These are phyloP conservation scores for Myotis pilosus DNA, from an alignment of 2,797 vertebrate species.

Conservation along the genomic window DNA sequence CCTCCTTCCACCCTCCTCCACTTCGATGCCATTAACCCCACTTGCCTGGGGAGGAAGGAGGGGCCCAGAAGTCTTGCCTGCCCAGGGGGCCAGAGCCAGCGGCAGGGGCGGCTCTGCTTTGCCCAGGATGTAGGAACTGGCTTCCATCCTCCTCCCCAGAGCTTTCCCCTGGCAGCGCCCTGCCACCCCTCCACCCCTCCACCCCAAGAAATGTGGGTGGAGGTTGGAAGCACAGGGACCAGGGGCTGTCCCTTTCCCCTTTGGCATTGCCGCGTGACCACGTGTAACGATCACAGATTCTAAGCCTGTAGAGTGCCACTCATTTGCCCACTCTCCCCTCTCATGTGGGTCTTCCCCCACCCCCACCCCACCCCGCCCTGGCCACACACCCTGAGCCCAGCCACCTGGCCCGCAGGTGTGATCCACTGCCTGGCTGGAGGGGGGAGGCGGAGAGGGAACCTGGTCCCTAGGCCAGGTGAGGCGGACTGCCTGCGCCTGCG, in stretches of 20 bases:
- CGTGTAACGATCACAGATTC: accelerated
- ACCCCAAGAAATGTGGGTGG: accelerated
- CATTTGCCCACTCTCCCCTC: accelerated
- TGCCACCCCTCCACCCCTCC: too few species aligned
- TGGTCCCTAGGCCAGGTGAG: not conserved
- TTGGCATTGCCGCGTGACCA: not conserved
- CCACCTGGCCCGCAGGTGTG: not conserved
- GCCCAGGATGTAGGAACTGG: not conserved
- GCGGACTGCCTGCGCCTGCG: not conserved
- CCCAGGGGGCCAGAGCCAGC: accelerated
- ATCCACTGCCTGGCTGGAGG: too few species aligned
- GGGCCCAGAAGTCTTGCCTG: not conserved
- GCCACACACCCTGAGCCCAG: not conserved
- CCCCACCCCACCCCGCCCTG: not conserved
- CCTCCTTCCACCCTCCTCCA: not conserved
- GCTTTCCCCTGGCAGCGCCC: accelerated
- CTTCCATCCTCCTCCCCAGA: not conserved
- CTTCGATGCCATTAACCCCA: accelerated
- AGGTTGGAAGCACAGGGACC: not conserved
- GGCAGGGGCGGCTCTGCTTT: not conserved
- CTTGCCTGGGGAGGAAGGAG: not conserved
- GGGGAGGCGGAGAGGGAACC: not conserved
- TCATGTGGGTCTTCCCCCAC: not conserved
- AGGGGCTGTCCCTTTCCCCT: not conserved
- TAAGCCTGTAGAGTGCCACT: not conserved